Conservation (phyloP, 2,888 invertebrate genomes). For the Ferrisia virgata region DNA sequence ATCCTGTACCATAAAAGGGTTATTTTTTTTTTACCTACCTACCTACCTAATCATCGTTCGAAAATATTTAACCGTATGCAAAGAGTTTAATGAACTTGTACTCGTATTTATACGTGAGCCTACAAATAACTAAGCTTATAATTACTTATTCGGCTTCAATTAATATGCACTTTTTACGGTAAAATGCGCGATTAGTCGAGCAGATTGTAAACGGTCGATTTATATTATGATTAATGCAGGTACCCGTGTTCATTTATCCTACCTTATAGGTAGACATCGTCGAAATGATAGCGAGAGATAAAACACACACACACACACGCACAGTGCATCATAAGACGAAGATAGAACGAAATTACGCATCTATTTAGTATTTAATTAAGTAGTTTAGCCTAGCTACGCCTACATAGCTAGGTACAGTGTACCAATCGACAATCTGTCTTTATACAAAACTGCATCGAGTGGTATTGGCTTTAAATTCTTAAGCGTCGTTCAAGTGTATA, state of each 20-base stretch:
- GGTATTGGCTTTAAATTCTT: not conserved
- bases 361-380: too few relatives aligned
- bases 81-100: too few relatives aligned
- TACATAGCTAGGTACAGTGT: not conserved
- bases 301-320: not conserved
- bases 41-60: too few relatives aligned
- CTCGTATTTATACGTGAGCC: too few relatives aligned
- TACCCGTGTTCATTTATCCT: not conserved
- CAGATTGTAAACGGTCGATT: not conserved
- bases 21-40: too few relatives aligned
- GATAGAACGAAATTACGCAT: too few relatives aligned
- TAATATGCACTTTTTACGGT: slow-evolving; percentile 15
- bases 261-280: not conserved
- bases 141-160: not conserved
- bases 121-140: not conserved
- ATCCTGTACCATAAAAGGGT: too few relatives aligned
- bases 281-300: not conserved
- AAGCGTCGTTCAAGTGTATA: not conserved
- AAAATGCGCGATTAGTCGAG: not conserved
- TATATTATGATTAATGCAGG: slow-evolving; percentile 5
- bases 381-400: not conserved
- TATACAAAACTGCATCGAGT: not conserved
- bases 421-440: not conserved
- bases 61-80: too few relatives aligned
- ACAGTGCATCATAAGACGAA: too few relatives aligned